Evolutionary conservation across 2,113 vertebrate genomes (phyloP).

Genomic region (Neogobius melanostomus): DNA sequence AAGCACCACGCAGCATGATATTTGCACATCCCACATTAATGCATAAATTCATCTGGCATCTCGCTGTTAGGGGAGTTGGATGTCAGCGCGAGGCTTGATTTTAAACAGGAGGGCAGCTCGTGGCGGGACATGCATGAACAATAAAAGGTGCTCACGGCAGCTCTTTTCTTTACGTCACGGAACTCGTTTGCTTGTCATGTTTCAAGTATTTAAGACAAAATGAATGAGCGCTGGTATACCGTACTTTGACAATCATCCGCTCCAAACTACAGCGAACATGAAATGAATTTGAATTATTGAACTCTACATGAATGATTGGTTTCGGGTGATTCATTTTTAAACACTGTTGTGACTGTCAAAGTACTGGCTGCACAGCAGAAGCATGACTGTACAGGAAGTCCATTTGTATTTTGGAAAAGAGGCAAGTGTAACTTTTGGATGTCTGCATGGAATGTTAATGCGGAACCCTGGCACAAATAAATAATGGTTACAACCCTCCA

Average conservation of each 20-base stretch:
- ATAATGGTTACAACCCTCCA: too few species aligned
- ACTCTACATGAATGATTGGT: not conserved
- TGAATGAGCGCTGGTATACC: not conserved
- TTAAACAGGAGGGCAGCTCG: slow-evolving; percentile 37
- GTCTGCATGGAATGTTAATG: too few species aligned
- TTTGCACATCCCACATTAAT: slow-evolving; percentile 31
- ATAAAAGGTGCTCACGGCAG: slow-evolving; percentile 31
- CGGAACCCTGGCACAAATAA: too few species aligned
- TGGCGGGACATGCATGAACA: slow-evolving; percentile 33
- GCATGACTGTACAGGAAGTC: too few species aligned
- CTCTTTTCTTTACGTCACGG: slow-evolving; percentile 25
- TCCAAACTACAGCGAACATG: not conserved
- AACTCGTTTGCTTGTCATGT: slow-evolving; percentile 14
- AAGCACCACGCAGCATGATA: slow-evolving; percentile 31
- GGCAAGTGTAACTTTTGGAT: too few species aligned
- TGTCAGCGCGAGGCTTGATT: slow-evolving; percentile 47
- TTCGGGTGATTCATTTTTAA: not conserved
- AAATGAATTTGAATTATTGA: not conserved
- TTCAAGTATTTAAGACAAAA: not conserved
- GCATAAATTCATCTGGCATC: slow-evolving; percentile 38
- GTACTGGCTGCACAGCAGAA: not conserved
- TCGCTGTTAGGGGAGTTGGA: slow-evolving; percentile 40
- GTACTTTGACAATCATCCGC: not conserved
- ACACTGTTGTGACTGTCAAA: not conserved
- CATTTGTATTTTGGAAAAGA: too few species aligned